phyloP scores from a whole-genome alignment of 2,113 vertebrate genomes.

The Melanostigma gelatinosum region DNA sequence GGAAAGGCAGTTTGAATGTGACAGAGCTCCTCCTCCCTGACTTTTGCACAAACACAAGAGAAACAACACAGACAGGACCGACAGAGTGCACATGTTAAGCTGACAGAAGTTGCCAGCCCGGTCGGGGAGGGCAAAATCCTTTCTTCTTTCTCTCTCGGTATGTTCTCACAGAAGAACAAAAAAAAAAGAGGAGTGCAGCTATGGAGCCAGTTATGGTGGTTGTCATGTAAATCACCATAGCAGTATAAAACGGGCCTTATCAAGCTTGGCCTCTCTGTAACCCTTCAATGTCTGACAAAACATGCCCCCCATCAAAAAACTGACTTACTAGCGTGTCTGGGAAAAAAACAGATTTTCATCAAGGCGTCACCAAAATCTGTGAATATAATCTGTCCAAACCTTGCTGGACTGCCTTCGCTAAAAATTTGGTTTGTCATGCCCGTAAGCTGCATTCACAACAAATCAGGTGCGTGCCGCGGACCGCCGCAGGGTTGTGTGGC shows the following conservation, averaged over 20 bases:
- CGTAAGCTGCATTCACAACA: neutral
- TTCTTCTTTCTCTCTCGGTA: constrained; percentile 8
- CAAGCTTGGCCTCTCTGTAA: constrained; percentile 14
- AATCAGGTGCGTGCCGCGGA: neutral
- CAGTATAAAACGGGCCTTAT: constrained; percentile 10
- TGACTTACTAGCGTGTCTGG: neutral
- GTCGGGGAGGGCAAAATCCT: constrained; percentile 28
- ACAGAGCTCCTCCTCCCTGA: constrained; percentile 46
- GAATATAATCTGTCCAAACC: constrained; percentile 30
- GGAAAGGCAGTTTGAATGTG: constrained; percentile 51
- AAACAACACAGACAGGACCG: constrained; percentile 28
- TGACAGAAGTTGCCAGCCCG: constrained; percentile 44
- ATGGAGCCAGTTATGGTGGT: neutral
- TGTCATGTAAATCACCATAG: neutral
- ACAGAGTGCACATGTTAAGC: constrained; percentile 28
- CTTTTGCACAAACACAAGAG: constrained; percentile 45
- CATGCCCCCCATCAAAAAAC: neutral
- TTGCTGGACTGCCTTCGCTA: constrained; percentile 25
- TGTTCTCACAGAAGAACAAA: constrained; percentile 12
- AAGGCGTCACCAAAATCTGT: constrained; percentile 23
- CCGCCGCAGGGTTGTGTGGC: no score
- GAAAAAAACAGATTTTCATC: neutral
- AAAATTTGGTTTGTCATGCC: constrained; percentile 32
- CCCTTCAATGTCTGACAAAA: constrained; percentile 8
- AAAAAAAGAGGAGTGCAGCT: neutral